These are phyloP conservation scores for Drosophila bipectinata DNA, from an alignment of 1,140 invertebrate species.

Conservation along the genomic window DNA sequence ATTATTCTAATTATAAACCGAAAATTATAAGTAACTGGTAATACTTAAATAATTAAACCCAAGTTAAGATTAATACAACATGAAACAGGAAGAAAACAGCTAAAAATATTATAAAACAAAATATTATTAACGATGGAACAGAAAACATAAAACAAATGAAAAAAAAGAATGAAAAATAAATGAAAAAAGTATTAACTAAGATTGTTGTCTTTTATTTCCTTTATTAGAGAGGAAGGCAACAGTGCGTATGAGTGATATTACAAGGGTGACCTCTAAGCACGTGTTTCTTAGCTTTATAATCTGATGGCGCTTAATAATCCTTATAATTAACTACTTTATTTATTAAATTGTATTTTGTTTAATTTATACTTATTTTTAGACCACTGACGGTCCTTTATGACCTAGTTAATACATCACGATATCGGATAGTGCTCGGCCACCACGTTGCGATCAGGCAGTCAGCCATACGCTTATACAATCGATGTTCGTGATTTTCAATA, in stretches of 20 bases:
- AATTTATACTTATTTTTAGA: background rate
- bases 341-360: background rate
- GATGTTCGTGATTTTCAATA: conserved; percentile 41
- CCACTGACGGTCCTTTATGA: conserved; percentile 13
- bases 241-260: background rate
- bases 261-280: background rate
- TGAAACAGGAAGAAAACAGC: conserved; percentile 62
- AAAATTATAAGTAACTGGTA: conserved; percentile 66
- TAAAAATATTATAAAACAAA: conserved; percentile 68
- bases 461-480: conserved; percentile 33
- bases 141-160: conserved; percentile 29
- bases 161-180: conserved; percentile 56
- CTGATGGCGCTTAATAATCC: background rate
- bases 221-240: background rate
- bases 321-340: too few relatives aligned
- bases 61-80: conserved; percentile 62
- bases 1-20: conserved; percentile 74
- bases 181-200: conserved; percentile 60
- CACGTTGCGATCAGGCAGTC: conserved; percentile 43
- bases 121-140: conserved; percentile 40
- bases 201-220: background rate
- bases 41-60: conserved; percentile 69
- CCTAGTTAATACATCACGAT: conserved; percentile 28
- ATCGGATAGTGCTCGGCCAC: conserved; percentile 13
- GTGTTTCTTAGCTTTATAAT: too few relatives aligned